phyloP scores from a whole-genome alignment of 1,140 invertebrate species.

The Drosophila biarmipes region DNA sequence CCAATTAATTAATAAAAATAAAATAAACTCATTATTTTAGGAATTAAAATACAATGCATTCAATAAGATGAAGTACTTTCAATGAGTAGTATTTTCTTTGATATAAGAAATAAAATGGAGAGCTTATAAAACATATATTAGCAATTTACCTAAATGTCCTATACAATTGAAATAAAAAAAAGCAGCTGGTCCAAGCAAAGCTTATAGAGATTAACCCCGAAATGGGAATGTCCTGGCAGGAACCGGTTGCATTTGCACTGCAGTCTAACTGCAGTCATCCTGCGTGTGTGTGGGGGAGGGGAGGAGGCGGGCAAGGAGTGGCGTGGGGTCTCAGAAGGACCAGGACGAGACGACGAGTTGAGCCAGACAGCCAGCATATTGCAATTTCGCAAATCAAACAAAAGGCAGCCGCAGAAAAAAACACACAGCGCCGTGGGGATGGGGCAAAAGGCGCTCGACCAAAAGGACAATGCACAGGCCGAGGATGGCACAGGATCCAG shows the following conservation, averaged over 20 bases:
- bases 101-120: background rate
- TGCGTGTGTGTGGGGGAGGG: constrained; percentile 33
- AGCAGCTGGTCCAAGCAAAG: background rate
- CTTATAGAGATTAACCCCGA: background rate
- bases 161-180: constrained; percentile 7
- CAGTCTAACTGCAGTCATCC: constrained; percentile 65
- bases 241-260: constrained; percentile 48
- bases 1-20: background rate
- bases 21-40: too few species aligned
- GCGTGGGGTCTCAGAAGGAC: constrained; percentile 13
- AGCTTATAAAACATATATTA: background rate
- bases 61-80: background rate
- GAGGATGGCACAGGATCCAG: constrained; percentile 63
- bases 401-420: constrained; percentile 65
- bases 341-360: constrained; percentile 22
- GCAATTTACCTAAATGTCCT: background rate
- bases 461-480: constrained; percentile 78
- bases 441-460: constrained; percentile 54
- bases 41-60: too few species aligned
- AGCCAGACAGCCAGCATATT: constrained; percentile 72
- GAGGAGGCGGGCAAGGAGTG: background rate
- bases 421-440: constrained; percentile 19
- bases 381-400: constrained; percentile 81
- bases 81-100: too few species aligned
- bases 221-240: constrained; percentile 9